Percentiles rank a stretch among this genome's conserved stretches.
Evolutionary conservation across 2,888 invertebrate species (phyloP).

Genomic region (Sicus ferrugineus): DNA sequence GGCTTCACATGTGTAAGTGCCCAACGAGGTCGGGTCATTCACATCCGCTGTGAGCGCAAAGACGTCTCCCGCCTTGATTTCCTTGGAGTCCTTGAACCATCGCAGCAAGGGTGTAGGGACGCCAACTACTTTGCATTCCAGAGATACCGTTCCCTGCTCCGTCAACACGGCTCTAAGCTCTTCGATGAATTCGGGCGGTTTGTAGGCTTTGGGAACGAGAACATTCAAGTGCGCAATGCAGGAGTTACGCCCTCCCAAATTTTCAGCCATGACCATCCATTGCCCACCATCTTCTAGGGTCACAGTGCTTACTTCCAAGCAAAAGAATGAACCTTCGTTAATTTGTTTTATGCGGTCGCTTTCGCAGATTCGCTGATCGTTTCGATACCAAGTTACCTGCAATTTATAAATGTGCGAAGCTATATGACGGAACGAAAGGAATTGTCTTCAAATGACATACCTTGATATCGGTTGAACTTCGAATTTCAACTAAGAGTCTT

Average conservation of each 20-base stretch:
- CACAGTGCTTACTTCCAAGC: conserved; percentile 83
- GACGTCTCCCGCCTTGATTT: conserved; percentile 89
- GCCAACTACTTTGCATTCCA: conserved; percentile 91
- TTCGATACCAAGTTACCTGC: conserved; percentile 88
- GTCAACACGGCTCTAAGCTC: conserved; percentile 83
- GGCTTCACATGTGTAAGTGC: conserved; percentile 88
- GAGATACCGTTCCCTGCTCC: conserved; percentile 86
- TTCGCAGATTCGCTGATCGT: conserved; percentile 78
- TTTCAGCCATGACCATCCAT: conserved; percentile 86
- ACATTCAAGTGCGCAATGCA: conserved; percentile 82
- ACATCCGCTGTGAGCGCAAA: conserved; percentile 86
- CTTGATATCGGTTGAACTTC: conserved; percentile 80
- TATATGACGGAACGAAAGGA: background rate
- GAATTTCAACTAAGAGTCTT: conserved; percentile 83
- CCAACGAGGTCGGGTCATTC: conserved; percentile 84
- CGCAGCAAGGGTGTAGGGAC: conserved; percentile 82
- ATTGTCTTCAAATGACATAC: conserved; percentile 63
- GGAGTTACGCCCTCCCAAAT: conserved; percentile 76
- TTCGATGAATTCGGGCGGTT: conserved; percentile 86
- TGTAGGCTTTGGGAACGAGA: conserved; percentile 87
- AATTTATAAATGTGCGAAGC: conserved; percentile 6
- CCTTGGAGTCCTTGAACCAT: conserved; percentile 85
- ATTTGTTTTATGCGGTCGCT: conserved; percentile 79
- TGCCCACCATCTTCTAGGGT: conserved; percentile 83
- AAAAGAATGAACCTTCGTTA: conserved; percentile 86